Conservation (phyloP, 2,797 vertebrate genomes). For the Alcedo atthis region DNA sequence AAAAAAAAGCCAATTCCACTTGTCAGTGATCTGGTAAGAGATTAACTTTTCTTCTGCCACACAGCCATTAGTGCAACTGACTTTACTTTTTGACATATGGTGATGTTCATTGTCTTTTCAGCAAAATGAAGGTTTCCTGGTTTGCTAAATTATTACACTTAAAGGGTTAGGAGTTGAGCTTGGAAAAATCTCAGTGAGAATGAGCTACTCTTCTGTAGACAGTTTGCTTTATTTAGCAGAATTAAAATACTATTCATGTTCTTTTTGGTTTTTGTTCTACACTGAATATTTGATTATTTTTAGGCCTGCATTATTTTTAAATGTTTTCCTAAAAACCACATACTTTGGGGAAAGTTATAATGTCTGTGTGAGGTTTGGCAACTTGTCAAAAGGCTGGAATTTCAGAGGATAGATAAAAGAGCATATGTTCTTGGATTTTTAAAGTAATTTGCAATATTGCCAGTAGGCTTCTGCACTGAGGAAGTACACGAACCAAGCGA, state of each 20-base stretch:
- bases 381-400: not conserved
- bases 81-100: not conserved
- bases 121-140: not conserved
- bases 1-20: constrained; percentile 95
- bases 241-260: not conserved
- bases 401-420: not conserved
- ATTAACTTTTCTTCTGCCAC: not conserved
- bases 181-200: not conserved
- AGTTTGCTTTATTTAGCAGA: not conserved
- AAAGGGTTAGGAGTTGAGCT: not conserved
- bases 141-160: not conserved
- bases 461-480: constrained; percentile 21
- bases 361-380: constrained; percentile 2
- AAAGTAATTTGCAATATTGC: constrained; percentile 37
- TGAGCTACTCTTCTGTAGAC: not conserved
- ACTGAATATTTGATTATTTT: not conserved
- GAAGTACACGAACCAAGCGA: constrained; percentile 4
- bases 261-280: not conserved
- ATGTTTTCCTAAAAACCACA: not conserved
- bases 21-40: constrained; percentile 98
- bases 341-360: not conserved
- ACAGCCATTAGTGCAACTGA: not conserved
- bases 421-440: constrained; percentile 47
- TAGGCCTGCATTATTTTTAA: not conserved
- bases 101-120: not conserved